phyloP scores from a whole-genome alignment of 2,113 vertebrate species.

The Leuciscus idus region DNA sequence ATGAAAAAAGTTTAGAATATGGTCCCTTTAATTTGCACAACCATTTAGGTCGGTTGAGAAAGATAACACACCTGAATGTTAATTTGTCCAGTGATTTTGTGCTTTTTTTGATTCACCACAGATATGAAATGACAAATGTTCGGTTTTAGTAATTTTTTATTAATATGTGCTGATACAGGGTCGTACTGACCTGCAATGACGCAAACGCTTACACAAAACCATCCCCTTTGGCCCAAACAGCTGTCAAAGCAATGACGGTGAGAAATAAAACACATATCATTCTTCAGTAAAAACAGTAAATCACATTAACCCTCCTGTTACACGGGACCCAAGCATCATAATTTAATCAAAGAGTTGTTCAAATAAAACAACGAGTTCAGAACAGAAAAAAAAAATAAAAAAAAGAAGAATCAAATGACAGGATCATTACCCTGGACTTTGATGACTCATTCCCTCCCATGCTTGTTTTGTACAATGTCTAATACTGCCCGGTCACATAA shows the following conservation, averaged over 20 bases:
- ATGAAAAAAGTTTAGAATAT: not conserved
- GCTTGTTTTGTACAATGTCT: slow-evolving; percentile 40
- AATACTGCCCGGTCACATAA: slow-evolving; percentile 60
- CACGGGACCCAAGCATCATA: slow-evolving; percentile 62
- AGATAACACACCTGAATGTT: not conserved
- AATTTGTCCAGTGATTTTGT: slow-evolving; percentile 5
- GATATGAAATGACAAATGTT: slow-evolving; percentile 43
- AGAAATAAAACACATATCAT: slow-evolving; percentile 60
- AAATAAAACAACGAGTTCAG: slow-evolving; percentile 38
- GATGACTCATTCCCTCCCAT: not conserved
- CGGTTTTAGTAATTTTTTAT: slow-evolving; percentile 71
- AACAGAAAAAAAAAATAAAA: slow-evolving; percentile 57
- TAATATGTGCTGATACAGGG: slow-evolving; percentile 78
- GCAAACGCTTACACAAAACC: slow-evolving; percentile 72
- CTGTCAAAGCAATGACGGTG: slow-evolving; percentile 69
- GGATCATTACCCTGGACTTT: not conserved
- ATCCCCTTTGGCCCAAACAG: slow-evolving; percentile 70
- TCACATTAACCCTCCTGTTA: slow-evolving; percentile 57
- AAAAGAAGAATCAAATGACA: not conserved
- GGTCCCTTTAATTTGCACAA: not conserved
- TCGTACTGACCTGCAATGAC: slow-evolving; percentile 70
- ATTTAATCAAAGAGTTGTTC: slow-evolving; percentile 39
- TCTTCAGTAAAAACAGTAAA: slow-evolving; percentile 56
- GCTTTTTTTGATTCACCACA: not conserved
- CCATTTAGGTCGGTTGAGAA: no score